Base-by-base conservation (phyloP, 1,140 invertebrate species). In the Drosophila persimilis region DNA sequence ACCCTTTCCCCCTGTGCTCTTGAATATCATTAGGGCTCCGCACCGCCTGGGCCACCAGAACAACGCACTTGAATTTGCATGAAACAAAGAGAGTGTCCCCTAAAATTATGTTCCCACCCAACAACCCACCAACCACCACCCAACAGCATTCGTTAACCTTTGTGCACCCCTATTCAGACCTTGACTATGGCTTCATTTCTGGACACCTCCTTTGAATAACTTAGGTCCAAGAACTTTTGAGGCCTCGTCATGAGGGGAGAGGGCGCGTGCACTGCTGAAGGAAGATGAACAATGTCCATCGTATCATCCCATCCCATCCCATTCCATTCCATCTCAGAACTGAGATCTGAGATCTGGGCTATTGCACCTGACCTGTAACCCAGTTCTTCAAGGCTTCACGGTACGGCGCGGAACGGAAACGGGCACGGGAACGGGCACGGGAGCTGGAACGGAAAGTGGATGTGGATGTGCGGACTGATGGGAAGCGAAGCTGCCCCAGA, bases 31-130 rank as follows among this genome's bases (percentile, higher is more conserved):
- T 85, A 85, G 54, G 66, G 74, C 45, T 8, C 24, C 24, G 22
- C 31, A 60, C 58, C 57, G 57, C 73, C 29, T 7, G 3, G 29
- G 6, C 6, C 6, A 6, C 29, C 31, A 31, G 8, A 9, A 3
- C 8, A 31, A 83, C 77, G 77, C 77, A 77, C 83, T 86, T 88
- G 70, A 88, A 86, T 86, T 86, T 86, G 81, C 81, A 86, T 86
- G 83, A 75, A 11, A 75, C 83, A 81, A 75, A 67, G 74, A 58
- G 58, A 58, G 53, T 39, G 73, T 65, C 73, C 69, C 61, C 48
- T 29, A 20, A 50, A 73, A 65, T 50, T 13, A 69, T 69, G 26
- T 48, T 47, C 11, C 3, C 11, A 3, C 31, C 5, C 51, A 56
- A 56, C 24, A 31, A 17, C 17, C 17, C 17, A 17, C 17, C 17